These are phyloP conservation scores for Takifugu bimaculatus DNA, from an alignment of 2,113 vertebrate genomes.

Conservation along the genomic window DNA sequence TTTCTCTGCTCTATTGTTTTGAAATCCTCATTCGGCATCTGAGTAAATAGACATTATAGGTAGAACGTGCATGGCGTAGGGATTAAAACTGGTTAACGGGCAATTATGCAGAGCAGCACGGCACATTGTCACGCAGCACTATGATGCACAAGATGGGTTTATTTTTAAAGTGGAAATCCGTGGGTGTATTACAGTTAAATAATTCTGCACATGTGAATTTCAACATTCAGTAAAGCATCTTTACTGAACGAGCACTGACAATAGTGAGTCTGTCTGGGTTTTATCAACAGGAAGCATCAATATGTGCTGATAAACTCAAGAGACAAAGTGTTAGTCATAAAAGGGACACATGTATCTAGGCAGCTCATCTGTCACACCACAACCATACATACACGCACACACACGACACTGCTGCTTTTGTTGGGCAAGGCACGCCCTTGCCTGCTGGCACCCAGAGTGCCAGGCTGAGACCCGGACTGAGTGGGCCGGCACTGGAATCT, in stretches of 20 bases:
- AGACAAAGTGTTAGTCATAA: background rate
- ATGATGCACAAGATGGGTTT: too few relatives aligned
- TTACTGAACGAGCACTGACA: too few relatives aligned
- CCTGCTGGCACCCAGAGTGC: slow-evolving; percentile 43
- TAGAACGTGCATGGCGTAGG: background rate
- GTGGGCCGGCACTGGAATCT: slow-evolving; percentile 63
- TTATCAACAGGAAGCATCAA: slow-evolving; percentile 22
- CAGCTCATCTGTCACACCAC: slow-evolving; percentile 37
- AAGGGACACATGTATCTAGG: slow-evolving; percentile 18
- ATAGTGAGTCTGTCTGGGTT: background rate
- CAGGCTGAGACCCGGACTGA: slow-evolving; percentile 60
- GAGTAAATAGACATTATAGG: background rate
- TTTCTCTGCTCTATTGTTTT: slow-evolving; percentile 29
- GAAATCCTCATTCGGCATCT: slow-evolving; percentile 24
- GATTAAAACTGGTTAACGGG: background rate
- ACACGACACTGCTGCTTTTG: slow-evolving; percentile 65
- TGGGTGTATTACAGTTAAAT: too few relatives aligned
- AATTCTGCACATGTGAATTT: background rate
- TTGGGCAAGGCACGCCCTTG: slow-evolving; percentile 34
- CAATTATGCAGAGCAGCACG: background rate
- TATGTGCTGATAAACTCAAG: slow-evolving; percentile 21
- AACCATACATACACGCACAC: slow-evolving; percentile 1
- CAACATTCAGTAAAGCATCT: background rate
- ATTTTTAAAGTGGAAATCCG: background rate
- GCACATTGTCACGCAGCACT: background rate